Conservation (phyloP, 2,113 vertebrate genomes). For the Microcebus jonahi region DNA sequence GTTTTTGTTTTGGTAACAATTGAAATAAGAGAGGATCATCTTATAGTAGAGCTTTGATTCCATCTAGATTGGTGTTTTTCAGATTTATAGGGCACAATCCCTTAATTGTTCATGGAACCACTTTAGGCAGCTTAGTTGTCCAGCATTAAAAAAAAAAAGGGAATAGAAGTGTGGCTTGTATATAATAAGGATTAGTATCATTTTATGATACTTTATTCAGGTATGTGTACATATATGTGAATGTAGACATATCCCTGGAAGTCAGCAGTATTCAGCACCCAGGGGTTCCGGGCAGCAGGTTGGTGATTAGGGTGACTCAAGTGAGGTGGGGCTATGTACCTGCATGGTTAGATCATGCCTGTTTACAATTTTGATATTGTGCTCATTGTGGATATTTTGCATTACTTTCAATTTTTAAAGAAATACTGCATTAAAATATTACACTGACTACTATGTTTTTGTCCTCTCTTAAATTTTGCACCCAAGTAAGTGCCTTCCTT, state of each 20-base stretch:
- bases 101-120: not conserved
- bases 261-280: not conserved
- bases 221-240: not conserved
- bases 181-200: too few species aligned
- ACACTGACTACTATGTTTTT: not conserved
- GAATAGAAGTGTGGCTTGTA: not conserved
- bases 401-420: not conserved
- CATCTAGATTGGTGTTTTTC: not conserved
- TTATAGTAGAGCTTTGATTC: not conserved
- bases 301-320: not conserved
- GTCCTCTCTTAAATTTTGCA: not conserved
- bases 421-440: not conserved
- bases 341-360: not conserved
- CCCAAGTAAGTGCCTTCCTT: not conserved
- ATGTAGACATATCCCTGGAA: not conserved
- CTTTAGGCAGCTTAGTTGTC: not conserved
- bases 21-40: not conserved
- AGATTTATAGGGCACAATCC: not conserved
- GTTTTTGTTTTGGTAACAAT: not conserved
- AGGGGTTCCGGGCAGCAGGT: not conserved
- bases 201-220: not conserved
- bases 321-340: not conserved
- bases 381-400: not conserved
- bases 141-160: not conserved
- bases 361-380: not conserved